Conservation (phyloP, 2,888 invertebrate species). For the Eilema depressum region DNA sequence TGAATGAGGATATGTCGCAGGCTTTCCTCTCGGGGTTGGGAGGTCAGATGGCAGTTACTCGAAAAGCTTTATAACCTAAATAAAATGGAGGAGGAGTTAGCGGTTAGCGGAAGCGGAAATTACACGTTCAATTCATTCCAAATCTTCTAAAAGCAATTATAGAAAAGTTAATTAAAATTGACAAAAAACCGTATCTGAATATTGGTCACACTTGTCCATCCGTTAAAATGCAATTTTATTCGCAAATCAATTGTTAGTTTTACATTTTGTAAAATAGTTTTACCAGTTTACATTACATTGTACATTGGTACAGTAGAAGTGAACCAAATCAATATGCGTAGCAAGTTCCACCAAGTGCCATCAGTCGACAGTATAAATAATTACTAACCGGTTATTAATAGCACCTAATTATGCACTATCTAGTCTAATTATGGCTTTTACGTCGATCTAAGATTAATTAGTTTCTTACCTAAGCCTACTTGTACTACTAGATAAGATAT, state of each 20-base stretch:
- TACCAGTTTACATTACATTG: not conserved
- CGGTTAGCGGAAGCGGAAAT: not conserved
- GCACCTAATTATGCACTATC: not conserved
- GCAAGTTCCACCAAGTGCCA: too few species aligned
- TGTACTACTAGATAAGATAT: too few species aligned
- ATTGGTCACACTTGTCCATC: constrained; percentile 23
- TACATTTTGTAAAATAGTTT: not conserved
- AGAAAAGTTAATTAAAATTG: not conserved
- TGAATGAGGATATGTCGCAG: too few species aligned
- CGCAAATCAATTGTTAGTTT: constrained; percentile 12
- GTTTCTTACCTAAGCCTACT: not conserved
- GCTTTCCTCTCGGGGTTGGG: too few species aligned
- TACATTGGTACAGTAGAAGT: too few species aligned
- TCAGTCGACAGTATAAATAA: not conserved
- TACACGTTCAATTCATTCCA: not conserved
- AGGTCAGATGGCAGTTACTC: too few species aligned
- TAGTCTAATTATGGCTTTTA: not conserved
- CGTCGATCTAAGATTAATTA: not conserved
- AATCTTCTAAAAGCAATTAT: not conserved
- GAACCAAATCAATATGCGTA: too few species aligned
- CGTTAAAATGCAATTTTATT: constrained; percentile 40
- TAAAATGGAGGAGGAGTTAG: too few species aligned
- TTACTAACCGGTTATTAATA: not conserved
- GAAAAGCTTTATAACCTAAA: too few species aligned
- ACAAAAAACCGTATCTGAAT: constrained; percentile 26